A percentile compares a stretch with the other conserved stretches of the same genome.
Evolutionary conservation across 2,113 vertebrate species (phyloP).

Genomic region (Bungarus multicinctus): DNA sequence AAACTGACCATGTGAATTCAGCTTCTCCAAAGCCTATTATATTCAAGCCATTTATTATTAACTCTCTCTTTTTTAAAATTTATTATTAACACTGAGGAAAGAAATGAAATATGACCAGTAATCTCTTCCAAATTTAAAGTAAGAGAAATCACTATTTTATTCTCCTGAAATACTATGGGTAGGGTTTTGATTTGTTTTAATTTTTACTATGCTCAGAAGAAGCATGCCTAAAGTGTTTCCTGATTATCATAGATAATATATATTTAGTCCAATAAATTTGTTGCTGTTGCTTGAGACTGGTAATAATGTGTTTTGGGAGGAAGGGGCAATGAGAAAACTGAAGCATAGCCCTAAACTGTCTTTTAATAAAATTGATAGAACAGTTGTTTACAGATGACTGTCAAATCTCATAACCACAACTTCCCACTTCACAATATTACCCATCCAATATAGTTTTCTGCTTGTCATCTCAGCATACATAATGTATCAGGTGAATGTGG

Average conservation of each 20-base stretch:
- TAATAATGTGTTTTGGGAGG: background rate
- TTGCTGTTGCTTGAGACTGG: background rate
- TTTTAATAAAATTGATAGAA: conserved; percentile 19
- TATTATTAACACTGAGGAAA: background rate
- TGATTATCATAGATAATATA: background rate
- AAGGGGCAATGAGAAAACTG: background rate
- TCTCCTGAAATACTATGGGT: background rate
- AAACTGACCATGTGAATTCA: background rate
- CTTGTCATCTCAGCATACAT: conserved; percentile 24
- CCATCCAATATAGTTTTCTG: conserved; percentile 27
- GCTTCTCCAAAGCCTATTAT: background rate
- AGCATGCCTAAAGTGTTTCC: background rate
- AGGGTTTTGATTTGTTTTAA: background rate
- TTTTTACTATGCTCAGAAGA: background rate
- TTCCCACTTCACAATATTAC: conserved; percentile 11
- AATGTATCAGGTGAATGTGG: conserved; percentile 3
- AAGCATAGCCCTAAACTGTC: background rate
- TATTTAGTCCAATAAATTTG: background rate
- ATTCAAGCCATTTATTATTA: background rate
- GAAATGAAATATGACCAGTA: background rate
- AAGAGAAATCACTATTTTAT: background rate
- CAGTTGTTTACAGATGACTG: conserved; percentile 17
- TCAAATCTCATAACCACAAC: conserved; percentile 13
- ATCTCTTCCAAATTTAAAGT: background rate
- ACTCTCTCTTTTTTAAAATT: background rate